Percentiles rank a stretch among this genome's conserved stretches.
Evolutionary conservation across 1,140 invertebrate species (phyloP).

Genomic region (Zaprionus davidi): DNA sequence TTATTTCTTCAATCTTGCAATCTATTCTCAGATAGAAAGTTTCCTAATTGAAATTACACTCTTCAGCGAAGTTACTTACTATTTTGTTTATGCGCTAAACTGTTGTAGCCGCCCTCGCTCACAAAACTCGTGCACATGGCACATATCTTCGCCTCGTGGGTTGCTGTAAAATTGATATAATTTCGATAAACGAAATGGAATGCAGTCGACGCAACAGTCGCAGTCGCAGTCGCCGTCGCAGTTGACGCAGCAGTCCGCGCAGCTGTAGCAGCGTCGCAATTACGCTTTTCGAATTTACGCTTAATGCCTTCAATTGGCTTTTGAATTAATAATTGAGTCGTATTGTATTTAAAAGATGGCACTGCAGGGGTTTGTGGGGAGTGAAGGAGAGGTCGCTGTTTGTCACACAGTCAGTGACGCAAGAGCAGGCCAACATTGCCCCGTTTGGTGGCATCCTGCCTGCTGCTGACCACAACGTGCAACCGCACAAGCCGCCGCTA

Average conservation of each 20-base stretch:
- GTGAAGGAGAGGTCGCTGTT: neutral
- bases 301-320: conserved; percentile 82
- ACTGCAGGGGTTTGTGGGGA: neutral
- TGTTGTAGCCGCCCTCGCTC: neutral
- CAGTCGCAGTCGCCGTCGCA: conserved; percentile 23
- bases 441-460: neutral
- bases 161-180: conserved; percentile 69
- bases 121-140: neutral
- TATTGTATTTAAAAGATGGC: conserved; percentile 56
- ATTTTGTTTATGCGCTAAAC: neutral
- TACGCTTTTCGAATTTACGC: conserved; percentile 77
- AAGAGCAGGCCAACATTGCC: neutral
- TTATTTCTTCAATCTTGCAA: too few relatives aligned
- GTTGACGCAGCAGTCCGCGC: neutral
- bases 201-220: conserved; percentile 49
- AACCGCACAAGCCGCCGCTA: conserved; percentile 1
- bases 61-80: neutral
- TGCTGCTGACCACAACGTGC: neutral
- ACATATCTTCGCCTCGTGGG: conserved; percentile 5
- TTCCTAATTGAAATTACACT: too few relatives aligned
- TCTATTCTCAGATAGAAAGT: too few relatives aligned
- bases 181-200: conserved; percentile 75
- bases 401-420: conserved; percentile 18
- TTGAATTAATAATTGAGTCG: conserved; percentile 81
- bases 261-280: conserved; percentile 45